Conservation (phyloP, 2,797 vertebrate genomes). For the Moxostoma hubbsi region DNA sequence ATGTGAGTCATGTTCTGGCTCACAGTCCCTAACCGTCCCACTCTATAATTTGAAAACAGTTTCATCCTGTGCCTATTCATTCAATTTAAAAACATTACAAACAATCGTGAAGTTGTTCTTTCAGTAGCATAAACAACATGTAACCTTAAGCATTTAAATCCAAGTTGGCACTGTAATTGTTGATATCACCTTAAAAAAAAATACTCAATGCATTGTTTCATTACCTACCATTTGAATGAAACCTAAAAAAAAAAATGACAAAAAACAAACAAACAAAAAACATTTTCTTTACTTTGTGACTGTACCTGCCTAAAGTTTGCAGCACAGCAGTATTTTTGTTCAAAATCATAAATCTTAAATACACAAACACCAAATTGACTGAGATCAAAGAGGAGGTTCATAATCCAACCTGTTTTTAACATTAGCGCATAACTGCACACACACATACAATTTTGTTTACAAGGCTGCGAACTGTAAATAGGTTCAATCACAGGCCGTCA, state of each 20-base stretch:
- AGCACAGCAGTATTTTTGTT: conserved; percentile 4
- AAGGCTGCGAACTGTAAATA: conserved; percentile 16
- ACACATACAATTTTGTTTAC: background rate
- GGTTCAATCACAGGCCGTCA: conserved; percentile 10
- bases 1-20: no score
- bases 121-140: no score
- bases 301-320: conserved; percentile 21
- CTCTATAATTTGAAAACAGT: background rate
- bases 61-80: background rate
- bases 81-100: background rate
- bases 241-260: background rate
- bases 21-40: background rate
- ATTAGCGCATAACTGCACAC: conserved; percentile 10
- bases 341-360: background rate
- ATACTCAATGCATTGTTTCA: background rate
- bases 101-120: background rate
- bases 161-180: background rate
- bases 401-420: conserved; percentile 45
- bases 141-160: no score
- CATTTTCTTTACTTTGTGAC: conserved; percentile 7
- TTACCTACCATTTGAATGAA: background rate
- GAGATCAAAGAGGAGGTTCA: conserved; percentile 28
- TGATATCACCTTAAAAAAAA: background rate
- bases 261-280: no score
- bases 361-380: conserved; percentile 24